Conservation (phyloP, 1,140 invertebrate genomes). For the Myzus persicae region DNA sequence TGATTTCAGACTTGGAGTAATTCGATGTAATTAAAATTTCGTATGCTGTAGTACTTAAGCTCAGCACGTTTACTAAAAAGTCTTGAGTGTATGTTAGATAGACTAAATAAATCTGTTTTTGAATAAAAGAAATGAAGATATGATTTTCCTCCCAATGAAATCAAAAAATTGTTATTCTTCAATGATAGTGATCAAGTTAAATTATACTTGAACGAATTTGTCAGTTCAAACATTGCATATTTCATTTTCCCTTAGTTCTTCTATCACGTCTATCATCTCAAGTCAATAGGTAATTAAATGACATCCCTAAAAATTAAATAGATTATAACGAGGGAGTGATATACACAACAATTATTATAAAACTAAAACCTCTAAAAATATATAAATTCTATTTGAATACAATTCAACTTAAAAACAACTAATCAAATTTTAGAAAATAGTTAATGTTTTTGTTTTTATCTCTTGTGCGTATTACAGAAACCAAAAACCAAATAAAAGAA, state of each 20-base stretch:
- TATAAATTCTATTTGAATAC: not conserved
- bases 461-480: not conserved
- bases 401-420: not conserved
- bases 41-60: no score
- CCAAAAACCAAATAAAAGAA: not conserved
- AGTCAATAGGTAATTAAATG: no score
- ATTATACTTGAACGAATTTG: not conserved
- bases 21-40: not conserved
- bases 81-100: not conserved
- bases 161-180: not conserved
- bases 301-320: not conserved
- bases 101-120: no score
- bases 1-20: no score
- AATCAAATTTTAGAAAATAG: not conserved
- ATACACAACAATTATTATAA: not conserved
- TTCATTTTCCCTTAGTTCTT: not conserved
- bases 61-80: not conserved
- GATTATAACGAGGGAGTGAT: not conserved
- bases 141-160: not conserved
- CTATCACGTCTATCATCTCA: no score
- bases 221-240: not conserved
- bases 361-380: not conserved
- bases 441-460: not conserved
- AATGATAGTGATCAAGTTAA: not conserved
- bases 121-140: not conserved